Conservation (phyloP, 2,888 invertebrate species). For the Sicus ferrugineus region DNA sequence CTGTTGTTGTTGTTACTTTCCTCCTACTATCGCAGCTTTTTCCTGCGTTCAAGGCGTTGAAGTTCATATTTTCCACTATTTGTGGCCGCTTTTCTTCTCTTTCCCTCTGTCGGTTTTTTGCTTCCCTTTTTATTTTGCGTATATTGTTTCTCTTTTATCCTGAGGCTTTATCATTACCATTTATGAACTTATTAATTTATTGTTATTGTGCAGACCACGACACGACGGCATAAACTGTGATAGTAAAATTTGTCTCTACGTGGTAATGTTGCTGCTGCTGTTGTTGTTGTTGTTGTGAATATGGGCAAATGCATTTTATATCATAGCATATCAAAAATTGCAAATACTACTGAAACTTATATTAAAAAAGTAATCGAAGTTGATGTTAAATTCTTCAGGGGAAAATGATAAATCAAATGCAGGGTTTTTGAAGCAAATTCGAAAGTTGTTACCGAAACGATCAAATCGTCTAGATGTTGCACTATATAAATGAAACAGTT, state of each 20-base stretch:
- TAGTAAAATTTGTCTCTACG: conserved; percentile 6
- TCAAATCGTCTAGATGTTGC: no score
- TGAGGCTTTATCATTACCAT: conserved; percentile 39
- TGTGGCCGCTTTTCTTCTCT: conserved; percentile 4
- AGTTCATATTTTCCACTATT: conserved; percentile 31
- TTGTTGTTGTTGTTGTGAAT: neutral
- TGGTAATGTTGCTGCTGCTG: neutral
- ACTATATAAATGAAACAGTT: no score
- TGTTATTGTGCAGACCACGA: conserved; percentile 39
- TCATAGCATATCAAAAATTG: no score
- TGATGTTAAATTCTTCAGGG: no score
- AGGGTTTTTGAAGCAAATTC: no score
- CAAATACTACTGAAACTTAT: no score
- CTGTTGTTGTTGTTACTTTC: conserved; percentile 3
- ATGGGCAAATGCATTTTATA: no score
- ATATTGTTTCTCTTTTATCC: conserved; percentile 6
- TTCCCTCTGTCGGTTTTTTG: neutral
- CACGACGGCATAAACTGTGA: conserved; percentile 33
- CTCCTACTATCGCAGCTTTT: neutral
- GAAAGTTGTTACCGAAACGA: no score
- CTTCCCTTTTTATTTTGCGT: neutral
- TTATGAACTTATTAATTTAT: conserved; percentile 41
- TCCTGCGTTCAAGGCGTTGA: conserved; percentile 8
- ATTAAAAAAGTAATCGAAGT: no score
- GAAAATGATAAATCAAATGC: no score